Base-by-base conservation (phyloP, 2,888 invertebrate genomes). In the Kuschelorhynchus macadamiae region DNA sequence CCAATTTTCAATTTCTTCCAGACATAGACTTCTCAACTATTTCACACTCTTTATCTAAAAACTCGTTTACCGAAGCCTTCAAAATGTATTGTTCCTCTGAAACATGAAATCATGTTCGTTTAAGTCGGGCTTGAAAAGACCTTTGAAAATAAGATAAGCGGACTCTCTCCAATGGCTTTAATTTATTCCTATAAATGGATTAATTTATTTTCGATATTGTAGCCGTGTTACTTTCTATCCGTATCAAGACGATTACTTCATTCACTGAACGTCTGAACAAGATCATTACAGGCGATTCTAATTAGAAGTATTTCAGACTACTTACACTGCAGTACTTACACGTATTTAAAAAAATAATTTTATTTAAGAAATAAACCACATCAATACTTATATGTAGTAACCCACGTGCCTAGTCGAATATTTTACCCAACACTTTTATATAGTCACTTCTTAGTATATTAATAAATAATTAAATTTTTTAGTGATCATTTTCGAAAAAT, bases 101-200 rank as follows among this genome's bases (percentile, higher is more conserved):
- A 36, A 36, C 12, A 36, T 12, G 36, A 36, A 36, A 36, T 36
- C 36, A 36, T 36, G 36, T 36, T 36, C 36, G 36, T 11, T 36
- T 36, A 36, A 12, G 2, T 36, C 36, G 36, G 12, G 36, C 36
- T 12, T 36, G 36, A 36, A 36, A 36, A 36, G 36, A 36, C 36
- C 36, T 36, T 36, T 36, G 36, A 12, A 36, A n/a, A 12, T 36
- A 36, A 36, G 36, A 36, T 36, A 36, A 12, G 36, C 36, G 36
- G 36, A 12, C 36, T 36, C 36, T 36, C 36, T 36, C 36, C 36
- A 36, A 36, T 36, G 11, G 36, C 36, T 36, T 36, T 36, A 36
- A 36, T 36, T 36, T 36, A 36, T 36, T 36, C 36, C n/a, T 36
- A 36, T 36, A 36, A 36, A 36, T 36, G 36, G 36, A 36, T 36